A percentile compares a stretch with the other conserved stretches of the same genome.
phyloP scores from a whole-genome alignment of 2,797 vertebrate genomes.

The Pseudochirops cupreus region DNA sequence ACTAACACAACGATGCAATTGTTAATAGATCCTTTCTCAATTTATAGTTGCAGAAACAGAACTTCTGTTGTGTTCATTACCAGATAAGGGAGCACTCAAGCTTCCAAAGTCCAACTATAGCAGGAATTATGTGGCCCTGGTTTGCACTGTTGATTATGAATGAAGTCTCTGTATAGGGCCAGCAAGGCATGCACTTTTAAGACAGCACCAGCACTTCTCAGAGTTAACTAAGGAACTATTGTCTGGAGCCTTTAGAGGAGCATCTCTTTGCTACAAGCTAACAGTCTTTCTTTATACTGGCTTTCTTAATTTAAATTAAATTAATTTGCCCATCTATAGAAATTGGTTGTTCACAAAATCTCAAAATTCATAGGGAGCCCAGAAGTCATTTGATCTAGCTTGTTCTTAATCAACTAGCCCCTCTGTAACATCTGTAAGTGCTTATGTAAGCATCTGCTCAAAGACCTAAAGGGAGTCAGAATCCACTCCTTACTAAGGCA shows the following conservation, averaged over 20 bases:
- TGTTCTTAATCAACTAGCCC: not conserved
- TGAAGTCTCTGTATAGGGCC: conserved; percentile 87
- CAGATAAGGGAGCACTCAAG: conserved; percentile 79
- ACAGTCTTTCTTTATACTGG: conserved; percentile 77
- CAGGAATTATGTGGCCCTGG: conserved; percentile 83
- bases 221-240: conserved; percentile 84
- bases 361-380: not conserved
- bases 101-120: conserved; percentile 86
- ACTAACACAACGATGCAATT: conserved; percentile 63
- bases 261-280: conserved; percentile 77
- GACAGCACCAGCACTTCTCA: conserved; percentile 84
- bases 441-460: not conserved
- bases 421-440: not conserved
- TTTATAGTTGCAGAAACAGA: conserved; percentile 70
- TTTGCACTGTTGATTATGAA: conserved; percentile 83
- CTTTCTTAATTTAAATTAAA: conserved; percentile 81
- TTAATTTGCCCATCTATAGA: conserved; percentile 82
- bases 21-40: conserved; percentile 53
- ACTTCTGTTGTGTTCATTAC: conserved; percentile 86
- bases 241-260: conserved; percentile 85
- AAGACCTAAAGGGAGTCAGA: not conserved
- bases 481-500: not conserved
- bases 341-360: not conserved
- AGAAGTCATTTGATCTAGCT: not conserved
- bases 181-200: conserved; percentile 79